Conservation (phyloP, 2,797 vertebrate genomes). For the Natrix natrix region DNA sequence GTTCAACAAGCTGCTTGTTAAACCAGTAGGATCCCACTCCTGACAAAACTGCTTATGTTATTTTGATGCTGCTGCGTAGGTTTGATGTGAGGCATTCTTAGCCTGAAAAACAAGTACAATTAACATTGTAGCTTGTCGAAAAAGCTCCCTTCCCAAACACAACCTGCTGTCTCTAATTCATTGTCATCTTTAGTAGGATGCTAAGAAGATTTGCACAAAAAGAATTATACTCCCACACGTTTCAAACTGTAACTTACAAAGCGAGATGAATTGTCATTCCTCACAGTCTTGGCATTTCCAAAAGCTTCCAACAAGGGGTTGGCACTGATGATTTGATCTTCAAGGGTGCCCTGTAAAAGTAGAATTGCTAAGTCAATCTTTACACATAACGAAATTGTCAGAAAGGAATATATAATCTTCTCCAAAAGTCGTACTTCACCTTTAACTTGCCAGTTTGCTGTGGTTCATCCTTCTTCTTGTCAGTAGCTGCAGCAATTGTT, state of each 20-base stretch:
- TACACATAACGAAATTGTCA: not conserved
- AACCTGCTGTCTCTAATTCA: not conserved
- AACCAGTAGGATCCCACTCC: too few species aligned
- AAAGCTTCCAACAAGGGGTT: conserved; percentile 91
- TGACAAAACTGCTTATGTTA: not conserved
- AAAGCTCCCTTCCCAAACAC: not conserved
- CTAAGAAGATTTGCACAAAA: not conserved
- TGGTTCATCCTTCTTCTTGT: conserved; percentile 77
- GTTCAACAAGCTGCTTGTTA: too few species aligned
- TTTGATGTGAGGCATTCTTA: not conserved
- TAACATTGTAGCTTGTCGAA: not conserved
- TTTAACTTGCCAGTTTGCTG: conserved; percentile 59
- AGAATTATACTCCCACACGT: not conserved
- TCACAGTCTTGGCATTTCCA: conserved; percentile 87
- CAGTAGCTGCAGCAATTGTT: conserved; percentile 82
- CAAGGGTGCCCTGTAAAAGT: conserved; percentile 69
- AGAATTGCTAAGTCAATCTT: not conserved
- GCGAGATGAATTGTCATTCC: conserved; percentile 74
- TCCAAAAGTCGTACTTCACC: conserved; percentile 46
- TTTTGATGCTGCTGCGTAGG: not conserved
- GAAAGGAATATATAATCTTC: not conserved
- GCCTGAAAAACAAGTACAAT: not conserved
- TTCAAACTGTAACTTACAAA: conserved; percentile 52
- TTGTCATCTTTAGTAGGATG: not conserved
- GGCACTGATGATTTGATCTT: conserved; percentile 79